These are phyloP conservation scores for Drosophila lowei DNA, from an alignment of 1,140 invertebrate species.

Conservation along the genomic window DNA sequence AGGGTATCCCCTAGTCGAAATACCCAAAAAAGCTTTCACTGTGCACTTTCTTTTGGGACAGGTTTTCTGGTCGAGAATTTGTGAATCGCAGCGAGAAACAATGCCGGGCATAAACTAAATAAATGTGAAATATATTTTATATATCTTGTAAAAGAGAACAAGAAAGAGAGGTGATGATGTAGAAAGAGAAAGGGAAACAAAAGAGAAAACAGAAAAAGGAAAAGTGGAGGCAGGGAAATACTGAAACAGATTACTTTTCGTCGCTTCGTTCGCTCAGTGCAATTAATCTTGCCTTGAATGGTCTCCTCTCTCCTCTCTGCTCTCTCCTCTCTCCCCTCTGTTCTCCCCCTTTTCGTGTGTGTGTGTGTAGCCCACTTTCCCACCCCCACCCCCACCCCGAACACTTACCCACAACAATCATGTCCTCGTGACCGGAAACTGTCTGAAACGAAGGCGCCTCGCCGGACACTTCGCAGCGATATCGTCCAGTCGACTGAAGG, in stretches of 20 bases:
- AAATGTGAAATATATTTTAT: conserved; percentile 81
- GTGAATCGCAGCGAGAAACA: conserved; percentile 81
- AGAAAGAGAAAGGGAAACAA: conserved; percentile 1
- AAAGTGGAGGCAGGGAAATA: not conserved
- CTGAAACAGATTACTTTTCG: conserved; percentile 74
- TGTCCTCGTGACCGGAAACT: conserved; percentile 89
- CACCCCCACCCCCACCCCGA: no score
- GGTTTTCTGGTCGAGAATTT: conserved; percentile 76
- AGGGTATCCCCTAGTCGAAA: no score
- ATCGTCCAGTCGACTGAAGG: conserved; percentile 88
- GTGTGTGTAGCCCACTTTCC: conserved; percentile 15
- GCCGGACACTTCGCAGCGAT: conserved; percentile 91
- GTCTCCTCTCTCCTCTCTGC: not conserved
- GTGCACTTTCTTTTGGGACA: conserved; percentile 57
- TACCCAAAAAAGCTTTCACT: not conserved
- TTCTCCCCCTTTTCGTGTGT: not conserved
- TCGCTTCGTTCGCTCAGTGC: conserved; percentile 67
- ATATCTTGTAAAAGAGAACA: conserved; percentile 3
- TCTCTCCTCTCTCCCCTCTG: not conserved
- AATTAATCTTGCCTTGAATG: conserved; percentile 67
- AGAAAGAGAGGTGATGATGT: not conserved
- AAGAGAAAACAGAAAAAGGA: not conserved
- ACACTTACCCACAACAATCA: conserved; percentile 89
- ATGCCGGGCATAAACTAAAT: conserved; percentile 77
- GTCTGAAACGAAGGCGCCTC: conserved; percentile 91